Base-by-base conservation (phyloP, 2,888 invertebrate species). In the Ditula angustiorana region DNA sequence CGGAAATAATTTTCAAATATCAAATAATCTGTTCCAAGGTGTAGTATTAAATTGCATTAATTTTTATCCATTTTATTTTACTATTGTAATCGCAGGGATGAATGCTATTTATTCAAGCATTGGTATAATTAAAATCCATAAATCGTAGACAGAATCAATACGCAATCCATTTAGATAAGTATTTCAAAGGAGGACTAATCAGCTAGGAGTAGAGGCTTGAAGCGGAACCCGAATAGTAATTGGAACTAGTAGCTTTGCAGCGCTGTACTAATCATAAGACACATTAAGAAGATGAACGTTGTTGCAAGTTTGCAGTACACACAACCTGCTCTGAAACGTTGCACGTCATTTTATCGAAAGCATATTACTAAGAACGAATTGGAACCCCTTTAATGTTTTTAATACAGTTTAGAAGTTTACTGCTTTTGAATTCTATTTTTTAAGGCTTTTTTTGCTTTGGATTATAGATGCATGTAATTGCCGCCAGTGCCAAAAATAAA, bases 171-270 rank as follows among this genome's bases (percentile, higher is more conserved):
- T 10, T 49, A 21, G 26, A 26, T n/a, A 1, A 35, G 21, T 24
- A 52, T 52, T 30, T 23, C 26, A 41, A 37, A 37, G 13, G 7
- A 23, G 41, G 23, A 41, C 33, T 21, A 28, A 35, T 33, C 33
- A 49, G 49, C 26, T 5, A 16, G 11, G 37, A 35, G 58, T 19
- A 50, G 37, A 28, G 49, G 41, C n/a, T 60, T 50, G 21, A 28
- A 52, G 13, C 10, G 49, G 28, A 52, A 52, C 52, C 50, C 16
- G 26, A 52, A 59, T 2, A 16, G 35, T 37, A 13, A n/a, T 11
- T 16, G 16, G 16, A 13, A n/a, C n/a, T n/a, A 7, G 35, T 16
- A 16, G 13, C 5, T 37, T 37, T 37, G 35, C 13, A 37, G 35
- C 13, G 35, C 35, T 16, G n/a, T n/a, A n/a, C n/a, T 37, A 13